These are phyloP conservation scores for Chloroclystis v-ata DNA, from an alignment of 2,888 invertebrate genomes.

Conservation along the genomic window DNA sequence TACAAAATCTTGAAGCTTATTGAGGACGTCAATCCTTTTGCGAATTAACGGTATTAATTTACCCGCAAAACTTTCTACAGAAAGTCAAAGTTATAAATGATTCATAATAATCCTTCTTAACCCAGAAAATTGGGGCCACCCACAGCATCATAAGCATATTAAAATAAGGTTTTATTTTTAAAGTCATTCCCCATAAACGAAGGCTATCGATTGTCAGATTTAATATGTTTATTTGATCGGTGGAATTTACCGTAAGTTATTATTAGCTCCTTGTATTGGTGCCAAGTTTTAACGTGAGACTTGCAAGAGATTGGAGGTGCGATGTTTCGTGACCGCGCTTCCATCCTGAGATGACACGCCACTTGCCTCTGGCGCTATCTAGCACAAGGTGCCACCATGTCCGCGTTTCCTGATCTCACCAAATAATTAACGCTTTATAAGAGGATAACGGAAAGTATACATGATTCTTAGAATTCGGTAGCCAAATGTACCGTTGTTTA, in stretches of 20 bases:
- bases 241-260: conserved; percentile 21
- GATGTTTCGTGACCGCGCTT: conserved; percentile 63
- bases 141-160: conserved; percentile 1
- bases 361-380: conserved; percentile 49
- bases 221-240: conserved; percentile 5
- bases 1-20: not conserved
- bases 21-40: not conserved
- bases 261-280: conserved; percentile 15
- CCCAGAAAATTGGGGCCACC: conserved; percentile 16
- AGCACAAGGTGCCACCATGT: conserved; percentile 64
- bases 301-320: conserved; percentile 19
- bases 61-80: conserved; percentile 12
- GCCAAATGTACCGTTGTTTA: conserved; percentile 24
- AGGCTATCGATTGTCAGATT: conserved; percentile 5
- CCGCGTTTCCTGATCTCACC: conserved; percentile 54
- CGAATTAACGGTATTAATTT: conserved; percentile 7
- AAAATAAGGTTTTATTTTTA: not conserved
- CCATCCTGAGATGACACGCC: conserved; percentile 59
- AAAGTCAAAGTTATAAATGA: conserved; percentile 15
- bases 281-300: conserved; percentile 27
- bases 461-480: conserved; percentile 21
- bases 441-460: conserved; percentile 21
- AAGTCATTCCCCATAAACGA: conserved; percentile 2
- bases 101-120: conserved; percentile 14
- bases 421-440: conserved; percentile 28